phyloP scores from a whole-genome alignment of 2,888 invertebrate species.

The Iselma pallidipennis region DNA sequence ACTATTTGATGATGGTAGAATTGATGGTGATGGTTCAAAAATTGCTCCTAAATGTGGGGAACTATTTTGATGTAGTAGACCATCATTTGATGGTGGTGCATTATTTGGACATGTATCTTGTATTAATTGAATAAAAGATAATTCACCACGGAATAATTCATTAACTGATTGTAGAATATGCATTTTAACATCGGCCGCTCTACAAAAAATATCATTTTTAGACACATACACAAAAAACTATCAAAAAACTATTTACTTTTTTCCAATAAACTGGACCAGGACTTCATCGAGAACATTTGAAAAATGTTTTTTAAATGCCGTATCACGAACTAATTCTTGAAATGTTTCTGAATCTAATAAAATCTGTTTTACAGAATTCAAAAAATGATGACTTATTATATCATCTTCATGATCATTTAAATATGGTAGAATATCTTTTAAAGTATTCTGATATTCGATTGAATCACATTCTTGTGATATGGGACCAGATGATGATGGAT shows the following conservation, averaged over 20 bases:
- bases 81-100: constrained; percentile 46
- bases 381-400: constrained; percentile 58
- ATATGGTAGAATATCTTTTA: constrained; percentile 61
- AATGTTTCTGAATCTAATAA: constrained; percentile 55
- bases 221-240: neutral
- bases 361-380: constrained; percentile 59
- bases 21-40: neutral
- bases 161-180: constrained; percentile 46
- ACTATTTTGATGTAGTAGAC: constrained; percentile 59
- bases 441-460: constrained; percentile 39
- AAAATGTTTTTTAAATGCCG: constrained; percentile 56
- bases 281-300: constrained; percentile 53
- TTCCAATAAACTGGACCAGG: constrained; percentile 54
- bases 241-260: constrained; percentile 47
- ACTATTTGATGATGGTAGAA: constrained; percentile 59
- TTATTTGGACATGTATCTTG: constrained; percentile 50
- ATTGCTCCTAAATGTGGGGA: constrained; percentile 68
- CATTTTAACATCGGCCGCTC: constrained; percentile 45
- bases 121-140: constrained; percentile 49
- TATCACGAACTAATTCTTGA: constrained; percentile 50
- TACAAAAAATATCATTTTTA: constrained; percentile 27
- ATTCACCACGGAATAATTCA: constrained; percentile 47
- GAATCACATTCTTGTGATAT: constrained; percentile 20
- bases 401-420: constrained; percentile 62
- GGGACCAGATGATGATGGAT: constrained; percentile 1